Percentiles rank a stretch among this genome's conserved stretches.
Evolutionary conservation across 1,140 invertebrate genomes (phyloP).

Genomic region (Mactra quadrangularis): DNA sequence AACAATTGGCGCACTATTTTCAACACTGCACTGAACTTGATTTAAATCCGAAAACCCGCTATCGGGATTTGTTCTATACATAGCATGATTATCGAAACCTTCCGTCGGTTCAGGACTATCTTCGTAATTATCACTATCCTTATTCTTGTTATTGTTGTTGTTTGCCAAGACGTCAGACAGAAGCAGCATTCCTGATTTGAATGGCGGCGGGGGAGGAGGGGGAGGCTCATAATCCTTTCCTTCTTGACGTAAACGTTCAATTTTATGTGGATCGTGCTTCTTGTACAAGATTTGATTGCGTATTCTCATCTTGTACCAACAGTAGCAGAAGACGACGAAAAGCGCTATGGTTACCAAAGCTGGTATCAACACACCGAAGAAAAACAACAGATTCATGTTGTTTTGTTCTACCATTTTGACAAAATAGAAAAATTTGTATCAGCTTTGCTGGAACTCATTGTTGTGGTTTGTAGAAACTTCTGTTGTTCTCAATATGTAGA

Average conservation of each 20-base stretch:
- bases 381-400: conserved; percentile 79
- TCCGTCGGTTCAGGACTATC: conserved; percentile 53
- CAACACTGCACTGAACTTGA: conserved; percentile 53
- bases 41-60: conserved; percentile 72
- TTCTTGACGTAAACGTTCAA: conserved; percentile 60
- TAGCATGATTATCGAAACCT: conserved; percentile 52
- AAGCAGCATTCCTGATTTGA: conserved; percentile 24
- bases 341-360: conserved; percentile 84
- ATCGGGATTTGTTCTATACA: conserved; percentile 70
- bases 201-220: conserved; percentile 62
- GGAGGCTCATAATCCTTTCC: conserved; percentile 66
- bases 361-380: conserved; percentile 85
- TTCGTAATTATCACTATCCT: conserved; percentile 53
- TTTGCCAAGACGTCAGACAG: conserved; percentile 65
- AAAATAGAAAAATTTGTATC: conserved; percentile 10
- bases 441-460: conserved; percentile 23
- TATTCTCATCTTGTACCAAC: conserved; percentile 74
- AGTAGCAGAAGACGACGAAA: conserved; percentile 79
- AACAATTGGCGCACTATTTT: conserved; percentile 1
- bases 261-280: conserved; percentile 73
- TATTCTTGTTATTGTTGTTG: conserved; percentile 62
- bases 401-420: conserved; percentile 55
- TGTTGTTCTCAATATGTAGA: background rate
- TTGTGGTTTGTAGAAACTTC: background rate
- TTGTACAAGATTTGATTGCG: conserved; percentile 71